Conservation (phyloP, 2,797 vertebrate genomes). For the Enteromius radiatus region DNA sequence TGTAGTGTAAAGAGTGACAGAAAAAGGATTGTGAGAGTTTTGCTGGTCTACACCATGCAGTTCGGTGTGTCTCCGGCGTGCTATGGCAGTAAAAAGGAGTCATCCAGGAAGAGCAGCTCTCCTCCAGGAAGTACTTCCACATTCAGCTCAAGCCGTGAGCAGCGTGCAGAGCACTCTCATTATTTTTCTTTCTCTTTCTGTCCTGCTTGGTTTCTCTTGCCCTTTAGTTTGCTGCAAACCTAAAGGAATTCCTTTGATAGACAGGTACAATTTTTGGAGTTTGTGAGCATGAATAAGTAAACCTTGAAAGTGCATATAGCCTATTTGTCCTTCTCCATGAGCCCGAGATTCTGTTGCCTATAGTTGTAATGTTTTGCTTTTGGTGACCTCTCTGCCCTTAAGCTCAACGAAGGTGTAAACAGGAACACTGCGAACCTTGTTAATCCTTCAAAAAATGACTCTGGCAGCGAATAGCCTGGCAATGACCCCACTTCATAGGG, state of each 20-base stretch:
- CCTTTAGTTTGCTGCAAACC: constrained; percentile 46
- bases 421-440: not conserved
- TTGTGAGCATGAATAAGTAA: constrained; percentile 47
- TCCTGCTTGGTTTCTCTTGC: constrained; percentile 5
- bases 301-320: constrained; percentile 24
- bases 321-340: constrained; percentile 17
- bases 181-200: constrained; percentile 32
- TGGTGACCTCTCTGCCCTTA: constrained; percentile 14
- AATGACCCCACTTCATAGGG: not conserved
- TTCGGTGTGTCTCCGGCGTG: constrained; percentile 35
- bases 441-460: constrained; percentile 10
- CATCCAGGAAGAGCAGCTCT: constrained; percentile 43
- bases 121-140: constrained; percentile 49
- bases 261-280: constrained; percentile 46
- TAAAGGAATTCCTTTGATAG: constrained; percentile 43
- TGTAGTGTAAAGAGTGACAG: constrained; percentile 11
- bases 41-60: not conserved
- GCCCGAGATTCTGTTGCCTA: constrained; percentile 1
- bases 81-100: constrained; percentile 24
- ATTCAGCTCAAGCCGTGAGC: constrained; percentile 50
- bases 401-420: constrained; percentile 20
- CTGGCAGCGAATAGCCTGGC: not conserved
- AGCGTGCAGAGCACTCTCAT: constrained; percentile 28
- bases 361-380: constrained; percentile 1
- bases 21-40: constrained; percentile 18